Evolutionary conservation across 2,797 vertebrate species (phyloP), one percentile per base, ranked within the genome.

Genomic region (Gouania willdenowi): DNA sequence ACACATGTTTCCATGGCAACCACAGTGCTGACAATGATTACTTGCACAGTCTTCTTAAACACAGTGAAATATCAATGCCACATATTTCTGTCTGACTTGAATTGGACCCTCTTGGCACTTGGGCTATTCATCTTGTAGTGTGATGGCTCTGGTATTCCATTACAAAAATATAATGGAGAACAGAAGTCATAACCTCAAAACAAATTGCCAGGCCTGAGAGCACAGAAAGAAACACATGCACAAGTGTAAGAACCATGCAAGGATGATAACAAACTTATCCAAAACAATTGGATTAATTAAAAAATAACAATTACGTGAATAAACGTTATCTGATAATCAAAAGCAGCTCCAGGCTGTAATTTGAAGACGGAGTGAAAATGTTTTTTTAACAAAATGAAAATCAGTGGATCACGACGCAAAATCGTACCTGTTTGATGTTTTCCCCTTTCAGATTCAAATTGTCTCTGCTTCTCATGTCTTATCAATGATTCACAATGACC

Each of bases 1-100:
- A 48, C 37, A 44, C 5, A 14, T 3, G 82, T 84, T 81, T 58
- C 84, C 75, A 86, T 84, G 60, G 87, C 36, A 84, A 86, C 81
- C 16, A 26, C 50, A 46, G 54, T 58, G 64, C 78, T 61, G 35
- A 48, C 38, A 29, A 8, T 57, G 53, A 67, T 60, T 60, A 44
- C 62, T 54, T 42, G 34, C 26, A 35, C 26, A 3, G 2, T 59
- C 64, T 44, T 70, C 63, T 68, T 40, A 75, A 67, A 41, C 28
- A 18, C 13, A 17, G 23, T 64, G 45, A 60, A 64, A 62, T 45
- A 44, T 60, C 23, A 35, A 21, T 19, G 43, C 26, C 32, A 28
- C 16, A 24, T 39, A 5, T 30, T 49, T 30, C 29, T 4, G 0
- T 5, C 31, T 36, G 25, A 21, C 10, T 4, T 55, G 11, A 31